Conservation (phyloP, 2,888 invertebrate genomes). For the Papilio gigon region DNA sequence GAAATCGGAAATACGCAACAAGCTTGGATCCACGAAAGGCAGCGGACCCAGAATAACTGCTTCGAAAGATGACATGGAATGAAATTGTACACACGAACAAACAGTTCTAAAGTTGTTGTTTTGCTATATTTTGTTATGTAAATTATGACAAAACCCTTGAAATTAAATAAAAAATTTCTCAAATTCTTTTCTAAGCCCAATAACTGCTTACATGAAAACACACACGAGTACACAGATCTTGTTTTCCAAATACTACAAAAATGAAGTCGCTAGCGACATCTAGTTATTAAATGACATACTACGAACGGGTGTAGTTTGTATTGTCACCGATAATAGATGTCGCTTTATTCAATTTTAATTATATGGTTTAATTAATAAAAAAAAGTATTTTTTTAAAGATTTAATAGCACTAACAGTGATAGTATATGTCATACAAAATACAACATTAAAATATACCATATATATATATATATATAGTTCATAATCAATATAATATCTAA, state of each 20-base stretch:
- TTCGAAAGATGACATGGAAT: conserved; percentile 32
- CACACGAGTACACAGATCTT: too few species aligned
- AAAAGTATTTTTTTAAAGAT: conserved; percentile 60
- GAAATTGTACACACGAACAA: neutral
- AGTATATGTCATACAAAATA: conserved; percentile 76
- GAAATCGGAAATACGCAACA: conserved; percentile 47
- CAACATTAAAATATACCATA: conserved; percentile 65
- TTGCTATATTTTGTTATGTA: conserved; percentile 23
- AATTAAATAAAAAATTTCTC: conserved; percentile 8
- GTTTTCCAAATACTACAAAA: too few species aligned
- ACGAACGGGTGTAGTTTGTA: too few species aligned
- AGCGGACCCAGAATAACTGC: conserved; percentile 8
- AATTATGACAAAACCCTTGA: conserved; percentile 11
- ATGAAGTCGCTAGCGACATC: too few species aligned
- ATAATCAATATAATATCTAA: conserved; percentile 46
- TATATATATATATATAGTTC: conserved; percentile 47
- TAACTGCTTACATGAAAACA: too few species aligned
- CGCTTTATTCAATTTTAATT: neutral
- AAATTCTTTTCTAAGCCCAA: neutral
- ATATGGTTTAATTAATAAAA: conserved; percentile 39
- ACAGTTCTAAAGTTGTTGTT: conserved; percentile 8
- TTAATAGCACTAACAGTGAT: conserved; percentile 71
- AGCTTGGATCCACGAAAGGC: conserved; percentile 43
- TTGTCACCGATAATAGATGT: neutral
- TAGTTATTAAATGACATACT: too few species aligned